A percentile compares a stretch with the other conserved stretches of the same genome.
Evolutionary conservation across 1,140 invertebrate genomes (phyloP).

Genomic region (Trichoplusia ni): DNA sequence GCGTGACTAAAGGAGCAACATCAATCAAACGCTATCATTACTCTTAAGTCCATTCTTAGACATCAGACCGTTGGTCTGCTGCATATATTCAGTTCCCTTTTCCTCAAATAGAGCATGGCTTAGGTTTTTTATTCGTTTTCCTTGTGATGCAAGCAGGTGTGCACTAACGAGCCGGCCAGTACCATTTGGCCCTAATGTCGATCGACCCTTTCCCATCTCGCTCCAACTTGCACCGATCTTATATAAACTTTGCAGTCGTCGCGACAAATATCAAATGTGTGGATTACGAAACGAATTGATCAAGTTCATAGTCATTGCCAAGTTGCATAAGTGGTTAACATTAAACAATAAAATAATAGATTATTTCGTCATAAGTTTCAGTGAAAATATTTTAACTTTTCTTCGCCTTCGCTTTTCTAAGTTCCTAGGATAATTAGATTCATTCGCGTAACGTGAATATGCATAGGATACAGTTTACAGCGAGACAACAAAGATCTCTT

Average conservation of each 20-base stretch:
- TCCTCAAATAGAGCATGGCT: conserved; percentile 15
- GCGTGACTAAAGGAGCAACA: conserved; percentile 1
- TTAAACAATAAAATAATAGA: too few relatives aligned
- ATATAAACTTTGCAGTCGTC: background rate
- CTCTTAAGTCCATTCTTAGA: background rate
- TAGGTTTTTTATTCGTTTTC: conserved; percentile 18
- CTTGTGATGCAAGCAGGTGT: conserved; percentile 25
- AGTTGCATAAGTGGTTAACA: background rate
- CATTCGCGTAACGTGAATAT: background rate
- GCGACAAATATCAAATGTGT: background rate
- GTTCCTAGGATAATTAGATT: conserved; percentile 1
- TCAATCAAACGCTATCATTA: conserved; percentile 11
- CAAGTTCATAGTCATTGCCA: conserved; percentile 12
- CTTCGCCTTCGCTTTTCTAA: too few relatives aligned
- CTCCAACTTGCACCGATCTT: background rate
- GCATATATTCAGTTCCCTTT: conserved; percentile 12
- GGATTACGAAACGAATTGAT: background rate
- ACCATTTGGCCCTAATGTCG: conserved; percentile 11
- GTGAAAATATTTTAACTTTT: too few relatives aligned
- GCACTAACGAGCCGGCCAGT: conserved; percentile 13
- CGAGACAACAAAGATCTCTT: conserved; percentile 51
- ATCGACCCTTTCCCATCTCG: background rate
- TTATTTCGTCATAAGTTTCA: too few relatives aligned
- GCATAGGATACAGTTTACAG: conserved; percentile 16
- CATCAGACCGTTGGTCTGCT: conserved; percentile 6